Evolutionary conservation across 2,797 vertebrate genomes (phyloP).

Genomic region (Triplophysa bombifrons): DNA sequence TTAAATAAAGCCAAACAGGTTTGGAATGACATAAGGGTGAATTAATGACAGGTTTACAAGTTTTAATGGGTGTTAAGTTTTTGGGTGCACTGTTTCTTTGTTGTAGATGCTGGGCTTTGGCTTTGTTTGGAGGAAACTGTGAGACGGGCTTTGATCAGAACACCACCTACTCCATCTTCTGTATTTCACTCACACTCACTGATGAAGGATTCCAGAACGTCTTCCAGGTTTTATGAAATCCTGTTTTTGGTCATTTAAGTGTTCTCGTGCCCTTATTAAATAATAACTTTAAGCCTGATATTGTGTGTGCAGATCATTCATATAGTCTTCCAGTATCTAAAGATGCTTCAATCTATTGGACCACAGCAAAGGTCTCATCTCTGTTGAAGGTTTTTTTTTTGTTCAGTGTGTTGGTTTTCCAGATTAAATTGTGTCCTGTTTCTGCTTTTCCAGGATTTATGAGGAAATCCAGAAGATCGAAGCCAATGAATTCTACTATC

Average conservation of each 20-base stretch:
- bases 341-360: slow-evolving; percentile 91
- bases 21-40: no score
- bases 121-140: slow-evolving; percentile 92
- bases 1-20: slow-evolving; percentile 65
- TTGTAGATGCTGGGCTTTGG: slow-evolving; percentile 86
- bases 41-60: no score
- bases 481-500: slow-evolving; percentile 93
- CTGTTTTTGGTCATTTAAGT: neutral
- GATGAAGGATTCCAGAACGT: slow-evolving; percentile 91
- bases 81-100: no score
- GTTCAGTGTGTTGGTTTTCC: neutral
- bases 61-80: no score
- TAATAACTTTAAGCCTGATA: neutral
- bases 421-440: neutral
- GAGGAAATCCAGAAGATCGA: slow-evolving; percentile 96
- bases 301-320: slow-evolving; percentile 83
- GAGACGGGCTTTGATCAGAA: slow-evolving; percentile 96
- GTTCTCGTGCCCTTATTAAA: no score
- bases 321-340: slow-evolving; percentile 94
- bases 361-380: slow-evolving; percentile 86
- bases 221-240: slow-evolving; percentile 79
- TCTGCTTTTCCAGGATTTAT: slow-evolving; percentile 82
- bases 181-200: slow-evolving; percentile 91
- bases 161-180: slow-evolving; percentile 93
- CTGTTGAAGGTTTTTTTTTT: no score